phyloP scores from a whole-genome alignment of 1,140 invertebrate genomes.

The Aphaenogaster ashmeadi region DNA sequence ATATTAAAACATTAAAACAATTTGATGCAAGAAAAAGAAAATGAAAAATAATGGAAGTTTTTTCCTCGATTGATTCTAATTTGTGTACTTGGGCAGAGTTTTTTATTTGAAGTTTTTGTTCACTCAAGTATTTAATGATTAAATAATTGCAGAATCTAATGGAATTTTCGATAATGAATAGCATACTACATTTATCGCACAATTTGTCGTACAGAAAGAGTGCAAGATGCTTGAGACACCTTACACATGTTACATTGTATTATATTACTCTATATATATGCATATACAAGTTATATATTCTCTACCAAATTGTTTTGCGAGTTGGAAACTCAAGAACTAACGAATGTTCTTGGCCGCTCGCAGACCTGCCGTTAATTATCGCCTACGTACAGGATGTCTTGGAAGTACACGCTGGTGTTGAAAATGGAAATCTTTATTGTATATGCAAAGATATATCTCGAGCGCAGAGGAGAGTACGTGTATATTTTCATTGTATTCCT shows the following conservation, averaged over 20 bases:
- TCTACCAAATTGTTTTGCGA: constrained; percentile 47
- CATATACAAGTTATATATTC: constrained; percentile 51
- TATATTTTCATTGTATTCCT: constrained; percentile 41
- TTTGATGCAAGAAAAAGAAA: neutral
- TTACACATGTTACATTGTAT: constrained; percentile 62
- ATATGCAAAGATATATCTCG: neutral
- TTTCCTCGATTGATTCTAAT: neutral
- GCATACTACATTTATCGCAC: neutral
- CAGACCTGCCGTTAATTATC: constrained; percentile 30
- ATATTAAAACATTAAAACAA: neutral
- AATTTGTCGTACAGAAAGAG: constrained; percentile 1
- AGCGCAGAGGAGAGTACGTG: neutral
- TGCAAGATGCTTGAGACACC: neutral
- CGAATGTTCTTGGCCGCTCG: constrained; percentile 13
- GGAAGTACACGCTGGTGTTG: constrained; percentile 12
- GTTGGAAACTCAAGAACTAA: neutral
- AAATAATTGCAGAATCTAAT: neutral
- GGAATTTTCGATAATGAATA: neutral
- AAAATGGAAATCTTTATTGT: neutral
- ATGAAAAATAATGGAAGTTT: neutral
- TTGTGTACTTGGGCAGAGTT: neutral
- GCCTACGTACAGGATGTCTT: constrained; percentile 27
- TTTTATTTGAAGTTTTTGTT: neutral
- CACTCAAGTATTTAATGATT: constrained; percentile 9
- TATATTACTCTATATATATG: constrained; percentile 45